Base-by-base conservation (phyloP, 2,888 invertebrate species). In the Belgica antarctica region DNA sequence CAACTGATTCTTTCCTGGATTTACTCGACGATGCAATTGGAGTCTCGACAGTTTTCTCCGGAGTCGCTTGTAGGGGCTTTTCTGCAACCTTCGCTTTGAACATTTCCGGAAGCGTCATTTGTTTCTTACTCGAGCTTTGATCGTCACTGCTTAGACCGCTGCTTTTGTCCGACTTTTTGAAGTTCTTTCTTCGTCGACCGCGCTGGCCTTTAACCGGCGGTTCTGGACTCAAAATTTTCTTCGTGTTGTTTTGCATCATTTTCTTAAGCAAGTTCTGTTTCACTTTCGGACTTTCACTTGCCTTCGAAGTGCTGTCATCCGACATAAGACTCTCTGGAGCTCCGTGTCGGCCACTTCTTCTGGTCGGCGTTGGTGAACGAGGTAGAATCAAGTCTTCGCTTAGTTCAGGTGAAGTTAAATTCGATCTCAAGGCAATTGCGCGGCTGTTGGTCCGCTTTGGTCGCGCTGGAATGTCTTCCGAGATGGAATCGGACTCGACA, bases 81-180 rank as follows among this genome's bases (percentile, higher is more conserved):
- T 80, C 73, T 8, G 2, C 2, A 62, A n/a, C 34, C 27, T 72
- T 63, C 59, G 75, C 4, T 36, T 71, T 59, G 1, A 81, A 74
- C 72, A 80, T 73, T 73, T 81, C 80, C 0, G 80, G 79, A 36
- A 82, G 71, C 0, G 80, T 81, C 1, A 77, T 72, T 72, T 81
- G 81, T 72, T 77, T 77, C 22, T 76, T 76, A 7, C 28, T 12
- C 7, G 68, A 28, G 10, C 31, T 62, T 27, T 71, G 72, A 2
- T 73, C 72, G 62, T 72, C 72, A 47, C 71, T 72, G 19, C 71
- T 72, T 19, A 65, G 22, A 3, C 61, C 71, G 19, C 25, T 36
- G 22, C 57, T 19, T 19, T 62, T 31, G n/a, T 62, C 62, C 15
- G 31, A 17, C 62, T 62, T 62, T 22, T 7, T 3, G 19, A 19